Base-by-base conservation (phyloP, 2,888 invertebrate genomes). In the Himalopsyche anomala region DNA sequence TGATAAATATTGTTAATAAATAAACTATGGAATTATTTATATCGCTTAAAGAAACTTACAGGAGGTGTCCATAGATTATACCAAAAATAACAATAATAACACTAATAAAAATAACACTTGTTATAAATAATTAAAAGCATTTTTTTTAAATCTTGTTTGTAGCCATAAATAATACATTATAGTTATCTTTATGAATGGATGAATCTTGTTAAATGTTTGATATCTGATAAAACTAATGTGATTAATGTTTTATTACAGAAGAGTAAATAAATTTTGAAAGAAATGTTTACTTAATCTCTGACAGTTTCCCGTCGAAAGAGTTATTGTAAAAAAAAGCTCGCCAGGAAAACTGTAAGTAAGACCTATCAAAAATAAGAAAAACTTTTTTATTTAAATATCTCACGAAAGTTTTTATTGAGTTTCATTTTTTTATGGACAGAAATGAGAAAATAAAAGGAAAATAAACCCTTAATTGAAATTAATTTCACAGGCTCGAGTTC, bases 401-500 rank as follows among this genome's bases (percentile, higher is more conserved):
- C 74, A 74, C 42, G n/a, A 55, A 87, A 87, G 84, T 87, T 87
- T 86, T 56, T 69, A 86, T 82, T 82, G 86, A 86, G 84, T 81
- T 84, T 83, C 69, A 40, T 85, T 86, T 86, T 86, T 86, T 86
- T 83, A 86, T 82, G 69, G 86, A 84, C 81, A 79, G 81, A 86
- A 87, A 87, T 83, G 85, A 85, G 86, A 87, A 87, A 88, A 87
- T 84, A 84, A 84, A 88, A 87, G 84, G 86, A 87, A 88, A 88
- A 88, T 88, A 88, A 88, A 85, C 85, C 79, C 85, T 86, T 88
- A 88, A 88, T 88, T 88, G 87, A 88, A 88, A 88, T 88, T 88
- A 88, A 88, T 88, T 86, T 88, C 85, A 74, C 84, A 85, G 84
- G 83, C 84, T 69, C 88, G 84, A 85, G 87, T 85, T 87, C 36